These are phyloP conservation scores for Paramormyrops kingsleyae DNA, from an alignment of 2,113 vertebrate genomes.

Conservation along the genomic window DNA sequence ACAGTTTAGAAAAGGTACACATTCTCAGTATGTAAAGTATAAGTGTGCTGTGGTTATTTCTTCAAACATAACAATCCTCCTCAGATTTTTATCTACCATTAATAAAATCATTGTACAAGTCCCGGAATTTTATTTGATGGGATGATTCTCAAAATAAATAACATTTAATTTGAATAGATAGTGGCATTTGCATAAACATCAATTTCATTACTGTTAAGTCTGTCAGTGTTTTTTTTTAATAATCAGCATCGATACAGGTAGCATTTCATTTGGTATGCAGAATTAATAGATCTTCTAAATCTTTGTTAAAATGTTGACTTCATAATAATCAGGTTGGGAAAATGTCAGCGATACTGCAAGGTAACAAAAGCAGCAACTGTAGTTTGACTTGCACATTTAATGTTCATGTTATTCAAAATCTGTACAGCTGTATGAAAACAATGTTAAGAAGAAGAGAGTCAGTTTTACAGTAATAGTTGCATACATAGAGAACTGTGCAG, in stretches of 20 bases:
- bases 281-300: neutral
- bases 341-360: neutral
- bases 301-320: neutral
- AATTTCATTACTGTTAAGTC: neutral
- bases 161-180: neutral
- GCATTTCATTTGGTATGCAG: neutral
- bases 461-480: neutral
- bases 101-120: neutral
- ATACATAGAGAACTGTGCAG: neutral
- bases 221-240: neutral
- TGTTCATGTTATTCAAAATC: neutral
- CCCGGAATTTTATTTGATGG: neutral
- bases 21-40: neutral
- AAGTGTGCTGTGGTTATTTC: neutral
- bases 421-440: conserved; percentile 1
- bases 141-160: neutral
- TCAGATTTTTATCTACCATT: neutral
- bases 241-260: neutral
- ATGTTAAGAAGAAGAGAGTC: neutral
- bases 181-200: neutral
- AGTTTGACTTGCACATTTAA: neutral
- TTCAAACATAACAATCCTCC: neutral
- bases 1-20: neutral
- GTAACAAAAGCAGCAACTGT: neutral
- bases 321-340: neutral